Evolutionary conservation across 2,797 vertebrate genomes (phyloP).

Genomic region (Brachymystax lenok): DNA sequence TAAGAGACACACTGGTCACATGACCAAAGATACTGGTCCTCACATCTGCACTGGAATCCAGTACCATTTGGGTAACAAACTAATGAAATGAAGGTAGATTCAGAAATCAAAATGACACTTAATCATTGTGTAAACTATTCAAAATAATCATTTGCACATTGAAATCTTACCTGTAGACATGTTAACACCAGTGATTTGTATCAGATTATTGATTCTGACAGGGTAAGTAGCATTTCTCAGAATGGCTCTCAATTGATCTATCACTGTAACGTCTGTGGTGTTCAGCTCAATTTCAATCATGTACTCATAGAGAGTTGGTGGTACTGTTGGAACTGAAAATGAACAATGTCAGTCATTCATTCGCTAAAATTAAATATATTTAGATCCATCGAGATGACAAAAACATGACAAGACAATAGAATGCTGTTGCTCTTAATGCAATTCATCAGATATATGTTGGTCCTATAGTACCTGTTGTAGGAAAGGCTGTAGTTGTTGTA

Average conservation of each 20-base stretch:
- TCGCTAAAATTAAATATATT: neutral
- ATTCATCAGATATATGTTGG: neutral
- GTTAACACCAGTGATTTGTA: slow-evolving; percentile 25
- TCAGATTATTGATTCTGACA: neutral
- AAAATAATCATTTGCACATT: neutral
- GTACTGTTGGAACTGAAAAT: neutral
- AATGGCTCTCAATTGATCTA: neutral
- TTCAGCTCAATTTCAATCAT: slow-evolving; percentile 27
- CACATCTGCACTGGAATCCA: slow-evolving; percentile 42
- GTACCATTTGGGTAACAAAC: neutral
- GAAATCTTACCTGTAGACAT: slow-evolving; percentile 14
- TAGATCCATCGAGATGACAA: neutral
- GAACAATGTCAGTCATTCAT: neutral
- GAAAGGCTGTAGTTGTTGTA: neutral
- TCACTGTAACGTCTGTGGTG: neutral
- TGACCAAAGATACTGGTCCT: slow-evolving; percentile 40
- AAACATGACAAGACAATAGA: too few relatives aligned
- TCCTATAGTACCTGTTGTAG: neutral
- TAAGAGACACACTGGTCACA: slow-evolving; percentile 41
- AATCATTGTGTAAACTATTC: too few relatives aligned
- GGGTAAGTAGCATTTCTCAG: slow-evolving; percentile 17
- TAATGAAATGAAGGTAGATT: neutral
- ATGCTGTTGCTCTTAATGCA: too few relatives aligned
- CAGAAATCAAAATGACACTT: neutral
- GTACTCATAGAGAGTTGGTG: slow-evolving; percentile 35